Base-by-base conservation (phyloP, 2,888 invertebrate genomes). In the Athalia circularis region DNA sequence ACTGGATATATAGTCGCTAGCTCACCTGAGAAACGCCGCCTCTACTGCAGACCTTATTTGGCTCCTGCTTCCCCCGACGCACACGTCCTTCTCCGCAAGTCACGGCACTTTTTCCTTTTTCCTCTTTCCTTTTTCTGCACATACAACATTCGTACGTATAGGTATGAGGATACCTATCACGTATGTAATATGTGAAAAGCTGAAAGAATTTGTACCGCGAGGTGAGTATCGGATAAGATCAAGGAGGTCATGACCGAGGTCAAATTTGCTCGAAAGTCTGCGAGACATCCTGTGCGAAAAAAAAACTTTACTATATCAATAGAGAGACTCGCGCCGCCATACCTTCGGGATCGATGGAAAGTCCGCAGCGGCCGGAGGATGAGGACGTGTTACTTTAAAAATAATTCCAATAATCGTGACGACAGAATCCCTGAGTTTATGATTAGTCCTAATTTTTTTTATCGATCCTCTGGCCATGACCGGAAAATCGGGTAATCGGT, bases 1-100 rank as follows among this genome's bases (percentile, higher is more conserved):
- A 54, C 11, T 29, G 29, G 29, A 29, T 29, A 29, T 29, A 29
- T 29, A 29, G 29, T 29, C 29, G 6, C 67, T 43, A 4, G 50
- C 67, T 75, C 50, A 52, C 61, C 75, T 75, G 48, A 50, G 62
- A 62, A 5, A 52, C 29, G 29, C 29, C 29, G 29, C 29, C 29
- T 29, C 29, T 29, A 29, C 75, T 50, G 13, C 29, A 50, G 62
- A 75, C 75, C 75, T 62, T 75, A 75, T 75, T 75, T 64, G 75
- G 75, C 75, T 62, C 13, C 29, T 29, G 29, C 62, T 62, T 48
- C 15, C 75, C 75, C 59, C 47, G 57, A 61, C 29, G 11, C 8
- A 45, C 9, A 11, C 15, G n/a, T 75, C 48, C 62, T 75, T 75
- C 50, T 64, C 75, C 29, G 50, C 45, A 29, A 29, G 4, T 5